Evolutionary conservation across 2,113 vertebrate genomes (phyloP).

Genomic region (Panthera leo): DNA sequence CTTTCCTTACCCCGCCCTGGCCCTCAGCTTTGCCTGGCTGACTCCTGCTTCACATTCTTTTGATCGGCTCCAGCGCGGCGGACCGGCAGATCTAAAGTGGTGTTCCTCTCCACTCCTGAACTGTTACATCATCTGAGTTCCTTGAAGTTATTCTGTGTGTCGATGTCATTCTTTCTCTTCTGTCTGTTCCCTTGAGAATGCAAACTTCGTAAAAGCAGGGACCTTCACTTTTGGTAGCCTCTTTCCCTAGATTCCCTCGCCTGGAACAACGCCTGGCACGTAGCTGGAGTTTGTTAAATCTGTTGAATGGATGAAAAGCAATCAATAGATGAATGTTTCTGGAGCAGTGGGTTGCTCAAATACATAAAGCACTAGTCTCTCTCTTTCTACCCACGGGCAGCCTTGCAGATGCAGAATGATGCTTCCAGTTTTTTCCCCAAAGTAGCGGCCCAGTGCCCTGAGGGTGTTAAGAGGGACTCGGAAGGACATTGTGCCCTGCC

Average conservation of each 20-base stretch:
- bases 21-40: neutral
- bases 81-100: neutral
- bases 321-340: neutral
- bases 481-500: neutral
- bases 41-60: neutral
- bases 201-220: neutral
- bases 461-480: neutral
- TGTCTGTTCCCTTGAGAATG: neutral
- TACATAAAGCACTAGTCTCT: neutral
- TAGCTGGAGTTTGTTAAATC: neutral
- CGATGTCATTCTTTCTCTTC: neutral
- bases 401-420: neutral
- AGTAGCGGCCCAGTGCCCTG: rapidly evolving
- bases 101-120: neutral
- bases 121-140: no score
- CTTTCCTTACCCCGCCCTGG: neutral
- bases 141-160: neutral
- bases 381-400: neutral
- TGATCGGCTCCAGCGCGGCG: neutral
- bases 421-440: neutral
- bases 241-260: neutral
- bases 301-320: neutral
- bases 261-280: neutral
- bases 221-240: neutral
- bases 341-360: neutral